phyloP scores from a whole-genome alignment of 2,113 vertebrate genomes.

The Chauna torquata region DNA sequence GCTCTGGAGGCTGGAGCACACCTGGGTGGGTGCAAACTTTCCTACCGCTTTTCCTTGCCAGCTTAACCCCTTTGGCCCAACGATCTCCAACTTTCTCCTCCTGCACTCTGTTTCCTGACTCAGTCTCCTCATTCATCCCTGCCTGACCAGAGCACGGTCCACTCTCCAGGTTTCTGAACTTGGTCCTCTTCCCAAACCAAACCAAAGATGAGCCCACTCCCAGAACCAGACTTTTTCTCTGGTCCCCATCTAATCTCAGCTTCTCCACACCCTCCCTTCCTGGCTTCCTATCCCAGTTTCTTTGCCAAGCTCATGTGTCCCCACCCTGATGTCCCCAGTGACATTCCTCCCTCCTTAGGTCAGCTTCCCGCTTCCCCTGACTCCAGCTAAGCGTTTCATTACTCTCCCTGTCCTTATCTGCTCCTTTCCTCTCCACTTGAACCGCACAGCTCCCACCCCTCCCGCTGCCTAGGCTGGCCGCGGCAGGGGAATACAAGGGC shows the following conservation, averaged over 20 bases:
- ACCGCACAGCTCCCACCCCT: background rate
- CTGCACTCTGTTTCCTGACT: background rate
- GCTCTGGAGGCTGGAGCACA: background rate
- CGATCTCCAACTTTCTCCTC: background rate
- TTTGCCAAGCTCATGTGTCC: background rate
- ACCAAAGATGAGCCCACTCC: background rate
- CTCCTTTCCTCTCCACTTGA: background rate
- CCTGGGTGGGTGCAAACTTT: background rate
- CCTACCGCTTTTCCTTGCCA: background rate
- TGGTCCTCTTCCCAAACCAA: background rate
- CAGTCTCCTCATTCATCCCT: background rate
- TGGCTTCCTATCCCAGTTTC: constrained; percentile 5
- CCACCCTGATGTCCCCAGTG: background rate
- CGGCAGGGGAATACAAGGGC: background rate
- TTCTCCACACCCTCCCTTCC: background rate
- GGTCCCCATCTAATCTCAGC: background rate
- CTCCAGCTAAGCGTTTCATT: background rate
- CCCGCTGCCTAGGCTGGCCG: background rate
- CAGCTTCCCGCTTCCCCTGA: constrained; percentile 37
- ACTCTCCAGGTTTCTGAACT: fast-evolving
- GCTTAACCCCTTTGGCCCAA: background rate
- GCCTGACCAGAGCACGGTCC: background rate
- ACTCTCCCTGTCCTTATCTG: constrained; percentile 4
- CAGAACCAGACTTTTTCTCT: background rate
- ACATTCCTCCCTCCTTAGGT: constrained; percentile 45